A percentile compares a stretch with the other conserved stretches of the same genome.
These are phyloP conservation scores for Chaetura pelagica DNA, from an alignment of 2,113 vertebrate species.

Conservation along the genomic window DNA sequence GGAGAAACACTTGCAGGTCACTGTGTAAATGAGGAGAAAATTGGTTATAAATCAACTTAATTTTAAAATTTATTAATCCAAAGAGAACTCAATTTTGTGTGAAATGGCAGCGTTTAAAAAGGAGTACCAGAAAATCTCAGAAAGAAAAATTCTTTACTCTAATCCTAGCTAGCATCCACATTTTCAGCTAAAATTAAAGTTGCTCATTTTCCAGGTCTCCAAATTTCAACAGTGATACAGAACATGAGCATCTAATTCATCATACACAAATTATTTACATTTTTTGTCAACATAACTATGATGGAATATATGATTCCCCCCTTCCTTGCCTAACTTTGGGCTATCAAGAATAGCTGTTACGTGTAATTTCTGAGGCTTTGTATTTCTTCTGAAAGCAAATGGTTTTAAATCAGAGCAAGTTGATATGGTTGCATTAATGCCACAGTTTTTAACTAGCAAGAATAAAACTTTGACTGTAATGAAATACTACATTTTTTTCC, in stretches of 20 bases:
- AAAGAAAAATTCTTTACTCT: not conserved
- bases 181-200: not conserved
- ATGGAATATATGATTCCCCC: not conserved
- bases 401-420: not conserved
- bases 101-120: conserved; percentile 20
- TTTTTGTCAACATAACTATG: not conserved
- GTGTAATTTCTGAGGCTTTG: not conserved
- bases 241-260: not conserved
- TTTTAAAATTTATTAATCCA: conserved; percentile 72
- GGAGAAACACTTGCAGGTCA: conserved; percentile 56
- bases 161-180: not conserved
- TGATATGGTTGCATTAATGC: not conserved
- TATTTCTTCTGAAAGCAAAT: not conserved
- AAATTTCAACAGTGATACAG: not conserved
- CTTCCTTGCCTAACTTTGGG: not conserved
- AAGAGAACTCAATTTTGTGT: conserved; percentile 40
- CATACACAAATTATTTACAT: not conserved
- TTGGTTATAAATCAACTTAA: conserved; percentile 75
- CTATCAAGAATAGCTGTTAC: not conserved
- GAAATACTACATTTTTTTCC: not conserved
- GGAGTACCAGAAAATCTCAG: not conserved
- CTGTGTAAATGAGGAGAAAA: conserved; percentile 73
- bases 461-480: not conserved
- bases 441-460: not conserved
- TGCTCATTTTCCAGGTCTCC: not conserved